Evolutionary conservation across 2,888 invertebrate genomes (phyloP).

Genomic region (Muschampia plurimacula): DNA sequence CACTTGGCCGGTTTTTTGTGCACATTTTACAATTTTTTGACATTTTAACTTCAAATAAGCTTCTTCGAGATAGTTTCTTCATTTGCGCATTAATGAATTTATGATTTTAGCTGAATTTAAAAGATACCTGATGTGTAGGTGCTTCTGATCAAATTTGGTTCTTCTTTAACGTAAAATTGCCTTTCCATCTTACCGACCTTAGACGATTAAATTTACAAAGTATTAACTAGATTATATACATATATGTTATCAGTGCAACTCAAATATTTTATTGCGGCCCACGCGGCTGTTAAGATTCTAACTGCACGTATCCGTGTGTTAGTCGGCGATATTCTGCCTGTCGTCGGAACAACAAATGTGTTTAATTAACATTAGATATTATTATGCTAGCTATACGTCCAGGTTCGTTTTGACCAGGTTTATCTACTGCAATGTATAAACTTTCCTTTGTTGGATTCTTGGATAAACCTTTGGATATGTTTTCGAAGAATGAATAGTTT

Average conservation of each 20-base stretch:
- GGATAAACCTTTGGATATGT: slow-evolving; percentile 5
- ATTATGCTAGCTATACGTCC: slow-evolving; percentile 14
- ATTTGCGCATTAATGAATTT: too few species aligned
- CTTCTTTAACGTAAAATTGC: background rate
- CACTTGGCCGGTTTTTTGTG: too few species aligned
- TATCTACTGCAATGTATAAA: slow-evolving; percentile 20
- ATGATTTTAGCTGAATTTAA: background rate
- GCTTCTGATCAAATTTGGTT: background rate
- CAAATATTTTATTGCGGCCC: slow-evolving; percentile 24
- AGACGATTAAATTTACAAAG: slow-evolving; percentile 14
- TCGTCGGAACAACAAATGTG: slow-evolving; percentile 30
- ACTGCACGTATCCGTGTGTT: slow-evolving; percentile 27
- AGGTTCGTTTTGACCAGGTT: slow-evolving; percentile 24
- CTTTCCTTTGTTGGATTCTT: slow-evolving; percentile 1
- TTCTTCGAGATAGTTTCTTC: too few species aligned
- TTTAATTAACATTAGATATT: slow-evolving; percentile 29
- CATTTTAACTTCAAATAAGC: too few species aligned
- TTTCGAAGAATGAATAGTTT: background rate
- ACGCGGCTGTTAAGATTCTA: slow-evolving; percentile 28
- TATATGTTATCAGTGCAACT: slow-evolving; percentile 5
- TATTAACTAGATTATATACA: slow-evolving; percentile 1
- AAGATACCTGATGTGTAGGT: background rate
- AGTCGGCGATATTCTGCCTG: slow-evolving; percentile 31
- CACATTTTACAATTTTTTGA: too few species aligned
- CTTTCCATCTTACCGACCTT: background rate